Conservation (phyloP, 2,888 invertebrate species). For the Limenitis arthemis region DNA sequence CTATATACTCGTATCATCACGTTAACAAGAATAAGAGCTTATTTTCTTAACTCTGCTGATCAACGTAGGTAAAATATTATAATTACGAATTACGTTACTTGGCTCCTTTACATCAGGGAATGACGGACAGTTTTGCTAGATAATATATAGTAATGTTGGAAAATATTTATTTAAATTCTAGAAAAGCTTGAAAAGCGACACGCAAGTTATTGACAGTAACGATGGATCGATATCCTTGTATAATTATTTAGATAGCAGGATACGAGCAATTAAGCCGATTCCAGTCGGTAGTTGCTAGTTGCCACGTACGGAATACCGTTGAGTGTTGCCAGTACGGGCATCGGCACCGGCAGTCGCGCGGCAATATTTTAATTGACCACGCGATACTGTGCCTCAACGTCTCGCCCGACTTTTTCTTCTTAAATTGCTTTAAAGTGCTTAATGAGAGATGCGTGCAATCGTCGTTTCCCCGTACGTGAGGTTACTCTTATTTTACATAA, state of each 20-base stretch:
- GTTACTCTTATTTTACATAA: conserved; percentile 69
- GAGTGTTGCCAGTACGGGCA: conserved; percentile 13
- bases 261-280: conserved; percentile 45
- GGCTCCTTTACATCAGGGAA: not conserved
- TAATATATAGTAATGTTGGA: conserved; percentile 5
- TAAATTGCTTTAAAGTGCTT: conserved; percentile 73
- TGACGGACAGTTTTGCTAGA: not conserved
- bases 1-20: no score
- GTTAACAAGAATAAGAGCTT: no score
- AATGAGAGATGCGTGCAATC: conserved; percentile 72
- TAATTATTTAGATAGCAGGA: conserved; percentile 53
- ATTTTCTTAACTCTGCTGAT: no score
- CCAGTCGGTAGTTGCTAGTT: conserved; percentile 22
- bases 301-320: conserved; percentile 30
- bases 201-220: conserved; percentile 26
- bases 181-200: conserved; percentile 17
- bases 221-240: conserved; percentile 32
- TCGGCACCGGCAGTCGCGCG: conserved; percentile 45
- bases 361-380: conserved; percentile 70
- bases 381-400: conserved; percentile 56
- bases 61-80: not conserved
- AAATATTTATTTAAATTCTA: conserved; percentile 17
- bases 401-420: conserved; percentile 66
- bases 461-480: conserved; percentile 67
- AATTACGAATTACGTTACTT: not conserved